Percentiles rank a stretch among this genome's conserved stretches.
Evolutionary conservation across 1,140 invertebrate species (phyloP).

Genomic region (Solen grandis): DNA sequence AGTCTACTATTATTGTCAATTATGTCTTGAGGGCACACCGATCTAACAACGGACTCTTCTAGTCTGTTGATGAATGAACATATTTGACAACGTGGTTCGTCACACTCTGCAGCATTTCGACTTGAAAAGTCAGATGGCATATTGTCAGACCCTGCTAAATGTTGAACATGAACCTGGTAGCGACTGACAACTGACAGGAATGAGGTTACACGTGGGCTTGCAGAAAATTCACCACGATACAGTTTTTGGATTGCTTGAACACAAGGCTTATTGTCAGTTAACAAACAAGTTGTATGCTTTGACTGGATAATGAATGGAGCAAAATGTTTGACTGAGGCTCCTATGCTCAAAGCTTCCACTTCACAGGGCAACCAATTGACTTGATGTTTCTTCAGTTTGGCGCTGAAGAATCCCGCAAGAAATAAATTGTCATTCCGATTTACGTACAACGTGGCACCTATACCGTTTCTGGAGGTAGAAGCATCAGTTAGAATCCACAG

Average conservation of each 20-base stretch:
- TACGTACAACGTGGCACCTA: constrained; percentile 56
- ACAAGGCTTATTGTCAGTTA: constrained; percentile 58
- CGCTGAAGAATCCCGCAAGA: constrained; percentile 54
- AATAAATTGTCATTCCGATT: constrained; percentile 26
- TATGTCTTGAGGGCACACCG: neutral
- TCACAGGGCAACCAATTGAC: constrained; percentile 55
- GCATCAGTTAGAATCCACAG: constrained; percentile 66
- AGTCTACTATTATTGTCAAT: constrained; percentile 1
- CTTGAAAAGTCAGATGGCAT: constrained; percentile 53
- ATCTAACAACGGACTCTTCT: constrained; percentile 36
- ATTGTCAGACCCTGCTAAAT: constrained; percentile 45
- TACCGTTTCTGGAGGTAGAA: constrained; percentile 49
- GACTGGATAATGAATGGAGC: constrained; percentile 56
- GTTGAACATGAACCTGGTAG: constrained; percentile 21
- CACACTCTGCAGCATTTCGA: constrained; percentile 37
- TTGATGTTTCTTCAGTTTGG: constrained; percentile 45
- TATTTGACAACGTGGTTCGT: too few relatives aligned
- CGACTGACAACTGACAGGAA: constrained; percentile 48
- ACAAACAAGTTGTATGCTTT: constrained; percentile 15
- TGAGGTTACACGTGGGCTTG: constrained; percentile 48
- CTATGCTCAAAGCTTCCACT: constrained; percentile 54
- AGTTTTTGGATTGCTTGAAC: constrained; percentile 50
- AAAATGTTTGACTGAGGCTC: constrained; percentile 50
- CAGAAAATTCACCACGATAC: constrained; percentile 53
- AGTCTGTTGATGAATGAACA: constrained; percentile 18